These are phyloP conservation scores for Musca vetustissima DNA, from an alignment of 1,140 invertebrate species.

Conservation along the genomic window DNA sequence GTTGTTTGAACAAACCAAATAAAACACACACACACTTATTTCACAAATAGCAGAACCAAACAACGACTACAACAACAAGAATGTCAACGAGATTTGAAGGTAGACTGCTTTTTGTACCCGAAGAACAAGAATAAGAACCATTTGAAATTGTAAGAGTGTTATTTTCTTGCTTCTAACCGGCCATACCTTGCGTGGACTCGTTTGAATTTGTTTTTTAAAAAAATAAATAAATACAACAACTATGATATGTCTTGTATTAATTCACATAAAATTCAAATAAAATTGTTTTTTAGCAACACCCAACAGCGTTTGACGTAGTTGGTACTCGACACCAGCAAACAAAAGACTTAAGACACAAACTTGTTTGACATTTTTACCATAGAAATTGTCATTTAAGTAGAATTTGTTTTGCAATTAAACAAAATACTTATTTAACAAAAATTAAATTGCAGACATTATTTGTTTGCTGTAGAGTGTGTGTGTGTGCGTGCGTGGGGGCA, in stretches of 20 bases:
- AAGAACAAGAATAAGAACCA: background rate
- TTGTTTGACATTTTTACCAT: background rate
- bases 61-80: background rate
- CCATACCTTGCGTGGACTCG: background rate
- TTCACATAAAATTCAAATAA: background rate
- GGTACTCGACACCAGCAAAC: no score
- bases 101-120: slow-evolving; percentile 1
- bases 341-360: slow-evolving; percentile 19
- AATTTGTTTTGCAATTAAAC: background rate
- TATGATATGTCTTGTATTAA: no score
- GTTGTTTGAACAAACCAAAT: no score
- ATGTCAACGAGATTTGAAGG: slow-evolving; percentile 14
- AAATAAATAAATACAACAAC: no score
- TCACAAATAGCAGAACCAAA: no score
- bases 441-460: background rate
- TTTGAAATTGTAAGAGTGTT: background rate
- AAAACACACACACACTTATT: no score
- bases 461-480: no score
- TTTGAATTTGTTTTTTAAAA: background rate
- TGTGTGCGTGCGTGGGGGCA: no score
- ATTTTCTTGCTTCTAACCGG: background rate
- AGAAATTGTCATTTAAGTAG: background rate
- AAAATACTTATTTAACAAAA: slow-evolving; percentile 1
- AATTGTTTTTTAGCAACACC: background rate
- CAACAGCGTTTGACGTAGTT: background rate